Evolutionary conservation across 2,113 vertebrate genomes (phyloP), one percentile per base, ranked within the genome.

Genomic region (Sprattus sprattus): DNA sequence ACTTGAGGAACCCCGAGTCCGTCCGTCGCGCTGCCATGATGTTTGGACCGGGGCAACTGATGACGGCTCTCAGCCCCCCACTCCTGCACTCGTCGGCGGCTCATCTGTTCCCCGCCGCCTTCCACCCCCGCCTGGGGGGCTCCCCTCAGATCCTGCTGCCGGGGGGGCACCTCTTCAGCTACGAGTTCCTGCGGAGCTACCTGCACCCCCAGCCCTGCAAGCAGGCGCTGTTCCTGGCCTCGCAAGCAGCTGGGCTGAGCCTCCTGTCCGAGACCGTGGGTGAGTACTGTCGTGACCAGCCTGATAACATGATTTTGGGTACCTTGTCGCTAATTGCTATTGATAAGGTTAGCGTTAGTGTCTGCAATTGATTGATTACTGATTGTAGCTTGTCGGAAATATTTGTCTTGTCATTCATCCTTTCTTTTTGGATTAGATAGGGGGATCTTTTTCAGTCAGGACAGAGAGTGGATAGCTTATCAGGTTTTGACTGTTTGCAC

Each of bases 171-270:
- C 91, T 96, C 82, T 88, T 96, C 89, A 95, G 93, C 93, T 95
- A 95, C 0, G 95, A 95, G 86, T 89, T 96, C 16, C 89, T 96
- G 83, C 95, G 95, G 87, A 94, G 88, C 90, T 95, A 94, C 87
- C 91, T 95, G 82, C 96, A 94, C 81, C 93, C 95, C 0, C 94
- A 96, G 45, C 94, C 95, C 6, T 95, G 94, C 91, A 96, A 96
- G 89, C 94, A 95, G 52, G 92, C 95, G 64, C 50, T 96, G 81
- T 89, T 96, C 0, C 87, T 95, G 91, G 93, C 94, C 71, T 89
- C 95, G 0, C 95, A 92, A 87, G 87, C 93, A 0, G 86, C 92
- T 0, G 91, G 94, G 44, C 89, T 94, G 83, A 90, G 91, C n/a
- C 91, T 88, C 0, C 87, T 93, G 64, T 32, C 91, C 22, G 94